Conservation (phyloP, 2,797 vertebrate genomes). For the Lutra lutra region DNA sequence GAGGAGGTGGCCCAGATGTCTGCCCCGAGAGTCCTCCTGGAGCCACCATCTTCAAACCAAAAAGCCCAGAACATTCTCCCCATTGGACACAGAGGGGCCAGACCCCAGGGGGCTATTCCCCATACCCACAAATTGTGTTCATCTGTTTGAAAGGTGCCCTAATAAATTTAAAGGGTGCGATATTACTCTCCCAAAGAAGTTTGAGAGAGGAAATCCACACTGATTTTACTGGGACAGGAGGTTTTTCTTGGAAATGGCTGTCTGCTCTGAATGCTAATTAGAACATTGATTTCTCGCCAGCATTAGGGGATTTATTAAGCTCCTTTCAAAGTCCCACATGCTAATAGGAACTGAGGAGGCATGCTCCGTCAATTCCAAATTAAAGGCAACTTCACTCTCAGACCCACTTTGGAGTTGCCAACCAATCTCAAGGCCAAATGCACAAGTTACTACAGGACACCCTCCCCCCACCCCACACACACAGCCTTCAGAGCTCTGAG, state of each 20-base stretch:
- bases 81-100: background rate
- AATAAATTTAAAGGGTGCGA: background rate
- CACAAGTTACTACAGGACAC: background rate
- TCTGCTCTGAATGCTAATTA: background rate
- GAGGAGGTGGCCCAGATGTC: too few relatives aligned
- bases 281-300: background rate
- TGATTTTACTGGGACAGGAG: background rate
- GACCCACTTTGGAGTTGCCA: background rate
- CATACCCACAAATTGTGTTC: background rate
- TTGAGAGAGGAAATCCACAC: background rate
- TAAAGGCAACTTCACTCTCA: background rate
- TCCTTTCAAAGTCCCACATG: background rate
- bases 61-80: background rate
- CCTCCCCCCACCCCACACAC: too few relatives aligned
- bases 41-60: background rate
- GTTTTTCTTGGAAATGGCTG: background rate
- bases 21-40: background rate
- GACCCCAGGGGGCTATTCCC: background rate
- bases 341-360: background rate
- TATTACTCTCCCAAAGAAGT: background rate
- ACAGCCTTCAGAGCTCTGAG: accelerated
- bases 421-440: background rate
- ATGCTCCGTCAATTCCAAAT: background rate
- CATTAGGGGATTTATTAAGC: background rate
- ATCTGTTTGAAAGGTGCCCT: background rate